Evolutionary conservation across 2,888 invertebrate genomes (phyloP), one percentile per base, ranked within the genome.

Genomic region (Orthosia gracilis): DNA sequence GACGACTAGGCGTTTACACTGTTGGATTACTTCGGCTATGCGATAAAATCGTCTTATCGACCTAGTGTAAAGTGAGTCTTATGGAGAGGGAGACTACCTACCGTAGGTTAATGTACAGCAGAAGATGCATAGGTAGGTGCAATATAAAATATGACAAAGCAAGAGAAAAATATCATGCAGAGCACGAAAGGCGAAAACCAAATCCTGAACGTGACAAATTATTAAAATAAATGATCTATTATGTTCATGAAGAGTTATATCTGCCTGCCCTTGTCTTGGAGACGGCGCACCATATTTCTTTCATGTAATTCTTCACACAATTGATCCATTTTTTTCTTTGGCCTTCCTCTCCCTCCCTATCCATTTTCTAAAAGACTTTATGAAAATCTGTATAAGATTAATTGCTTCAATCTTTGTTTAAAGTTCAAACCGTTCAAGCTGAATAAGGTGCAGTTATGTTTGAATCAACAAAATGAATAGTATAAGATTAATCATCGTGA

Each of bases 381-480:
- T 45, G 12, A 52, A 26, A 50, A 58, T 21, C 11, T 47, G 7
- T 3, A 31, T 31, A 52, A n/a, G 72, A 73, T 61, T 63, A 50
- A 73, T 74, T 45, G n/a, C 23, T 4, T 21, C 11, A 4, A 45
- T 15, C 18, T 74, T 73, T 57, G 73, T 50, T 59, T 15, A 49
- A n/a, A 45, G 55, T 45, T 73, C 4, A n/a, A 57, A 17, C 18
- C 26, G 63, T 63, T 52, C 17, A n/a, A 75, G 13, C 47, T n/a
- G 50, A 45, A 18, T 18, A 45, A 52, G 73, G 3, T 73, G 45
- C 63, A 66, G 59, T 75, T 61, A 74, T 18, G 52, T 67, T 68
- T 55, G 26, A 26, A 54, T 67, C 15, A 63, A 50, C 12, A 12
- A 54, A 50, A 58, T 49, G 2, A 52, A 74, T 31, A 4, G 13